Base-by-base conservation (phyloP, 2,113 vertebrate species). In the Ariopsis seemanni region DNA sequence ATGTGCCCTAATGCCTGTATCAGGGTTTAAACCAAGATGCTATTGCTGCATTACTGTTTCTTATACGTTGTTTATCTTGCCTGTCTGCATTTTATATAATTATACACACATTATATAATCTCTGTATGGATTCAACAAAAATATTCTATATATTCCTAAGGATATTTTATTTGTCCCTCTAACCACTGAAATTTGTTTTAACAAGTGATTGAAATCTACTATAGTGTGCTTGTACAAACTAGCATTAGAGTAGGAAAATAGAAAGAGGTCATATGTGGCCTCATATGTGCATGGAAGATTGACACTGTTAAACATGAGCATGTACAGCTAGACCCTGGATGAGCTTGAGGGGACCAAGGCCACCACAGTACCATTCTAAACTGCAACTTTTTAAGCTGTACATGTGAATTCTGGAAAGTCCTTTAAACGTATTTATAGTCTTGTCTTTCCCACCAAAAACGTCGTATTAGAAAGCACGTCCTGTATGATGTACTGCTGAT, bases 1-100 rank as follows among this genome's bases (percentile, higher is more conserved):
- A 87, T 85, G 90, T 86, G 84, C 85, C 69, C 87, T 84, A 89
- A 89, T 81, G 85, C 52, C 87, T 22, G 0, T 57, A 71, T 71
- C 85, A 62, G 79, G 79, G 79, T 62, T 62, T 75, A 53, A 84
- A 85, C 11, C 80, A 72, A 83, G 78, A 84, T 18, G 67, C 77
- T 87, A 86, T 83, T 86, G 87, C 85, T 86, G 5, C 81, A 57
- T 82, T 65, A 84, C 60, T 83, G 63, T 80, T 80, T 80, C 79
- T 7, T 62, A 50, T 50, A 10, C 58, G 11, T 53, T n/a, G 57
- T 62, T 62, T 60, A 48, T 83, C 55, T 75, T 58, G 18, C 67
- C 50, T 34, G 25, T 83, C 15, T 34, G 78, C 53, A 74, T 48
- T 58, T 86, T 60, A 30, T 63, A 71, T 30, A 20, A 69, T 69